phyloP scores from a whole-genome alignment of 2,113 vertebrate species.

The Probosciger aterrimus region DNA sequence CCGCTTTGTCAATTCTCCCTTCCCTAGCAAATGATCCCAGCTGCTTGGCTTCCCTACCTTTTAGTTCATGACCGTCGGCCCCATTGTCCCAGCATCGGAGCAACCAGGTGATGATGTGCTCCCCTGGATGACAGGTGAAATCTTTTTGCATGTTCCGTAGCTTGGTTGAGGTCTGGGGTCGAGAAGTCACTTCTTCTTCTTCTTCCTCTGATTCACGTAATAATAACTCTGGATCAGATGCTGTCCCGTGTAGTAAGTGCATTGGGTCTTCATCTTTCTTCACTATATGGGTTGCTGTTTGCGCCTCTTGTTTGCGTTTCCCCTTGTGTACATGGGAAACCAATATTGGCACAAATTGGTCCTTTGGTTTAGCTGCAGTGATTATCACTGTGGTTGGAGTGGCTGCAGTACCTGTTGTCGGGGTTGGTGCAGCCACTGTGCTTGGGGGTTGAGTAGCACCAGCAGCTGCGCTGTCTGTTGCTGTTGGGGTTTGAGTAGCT shows the following conservation, averaged over 20 bases:
- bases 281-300: background rate
- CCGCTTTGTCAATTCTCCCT: background rate
- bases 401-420: background rate
- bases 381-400: background rate
- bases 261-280: background rate
- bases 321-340: background rate
- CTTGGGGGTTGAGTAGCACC: too few relatives aligned
- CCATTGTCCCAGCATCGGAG: background rate
- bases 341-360: background rate
- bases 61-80: background rate
- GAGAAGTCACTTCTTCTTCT: background rate
- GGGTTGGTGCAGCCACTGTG: background rate
- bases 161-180: background rate
- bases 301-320: background rate
- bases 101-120: background rate
- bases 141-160: background rate
- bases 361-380: background rate
- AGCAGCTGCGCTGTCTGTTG: too few relatives aligned
- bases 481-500: too few relatives aligned
- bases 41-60: background rate
- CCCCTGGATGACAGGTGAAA: background rate
- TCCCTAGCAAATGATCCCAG: background rate
- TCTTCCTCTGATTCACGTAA: background rate
- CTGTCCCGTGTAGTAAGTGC: background rate
- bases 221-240: background rate